A percentile compares a stretch with the other conserved stretches of the same genome.
These are phyloP conservation scores for Peromyscus leucopus DNA, from an alignment of 2,113 vertebrate species.

Conservation along the genomic window DNA sequence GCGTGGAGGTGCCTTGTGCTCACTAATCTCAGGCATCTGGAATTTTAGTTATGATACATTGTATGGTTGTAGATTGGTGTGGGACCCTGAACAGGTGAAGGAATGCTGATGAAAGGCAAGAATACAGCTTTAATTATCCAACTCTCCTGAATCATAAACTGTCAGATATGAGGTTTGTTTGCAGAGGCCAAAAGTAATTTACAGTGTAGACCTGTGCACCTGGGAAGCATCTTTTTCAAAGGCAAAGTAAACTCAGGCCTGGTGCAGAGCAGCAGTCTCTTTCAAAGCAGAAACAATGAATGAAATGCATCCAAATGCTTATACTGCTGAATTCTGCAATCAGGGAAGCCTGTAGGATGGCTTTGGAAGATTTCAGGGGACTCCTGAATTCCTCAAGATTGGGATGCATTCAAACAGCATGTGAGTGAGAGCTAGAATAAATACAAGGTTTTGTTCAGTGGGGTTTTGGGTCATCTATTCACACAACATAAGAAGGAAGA, in stretches of 20 bases:
- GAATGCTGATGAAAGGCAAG: neutral
- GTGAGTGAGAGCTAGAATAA: neutral
- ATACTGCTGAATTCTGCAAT: neutral
- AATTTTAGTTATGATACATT: neutral
- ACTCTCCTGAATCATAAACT: neutral
- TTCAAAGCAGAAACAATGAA: conserved; percentile 19
- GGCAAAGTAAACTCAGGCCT: neutral
- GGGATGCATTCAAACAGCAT: neutral
- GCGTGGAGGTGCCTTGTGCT: neutral
- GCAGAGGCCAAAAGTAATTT: neutral
- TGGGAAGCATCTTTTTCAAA: neutral
- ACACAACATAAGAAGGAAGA: neutral
- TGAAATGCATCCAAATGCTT: neutral
- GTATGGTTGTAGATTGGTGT: neutral
- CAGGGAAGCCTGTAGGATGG: neutral
- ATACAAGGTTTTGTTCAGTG: neutral
- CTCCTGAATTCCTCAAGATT: neutral
- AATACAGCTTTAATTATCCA: conserved; percentile 5
- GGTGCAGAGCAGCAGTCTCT: neutral
- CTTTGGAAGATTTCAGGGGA: conserved; percentile 4
- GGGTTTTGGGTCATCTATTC: neutral
- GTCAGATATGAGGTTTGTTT: neutral
- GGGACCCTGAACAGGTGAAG: neutral
- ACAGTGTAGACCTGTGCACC: neutral
- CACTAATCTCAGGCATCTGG: neutral